Base-by-base conservation (phyloP, 2,888 invertebrate genomes). In the Luffia ferchaultella region DNA sequence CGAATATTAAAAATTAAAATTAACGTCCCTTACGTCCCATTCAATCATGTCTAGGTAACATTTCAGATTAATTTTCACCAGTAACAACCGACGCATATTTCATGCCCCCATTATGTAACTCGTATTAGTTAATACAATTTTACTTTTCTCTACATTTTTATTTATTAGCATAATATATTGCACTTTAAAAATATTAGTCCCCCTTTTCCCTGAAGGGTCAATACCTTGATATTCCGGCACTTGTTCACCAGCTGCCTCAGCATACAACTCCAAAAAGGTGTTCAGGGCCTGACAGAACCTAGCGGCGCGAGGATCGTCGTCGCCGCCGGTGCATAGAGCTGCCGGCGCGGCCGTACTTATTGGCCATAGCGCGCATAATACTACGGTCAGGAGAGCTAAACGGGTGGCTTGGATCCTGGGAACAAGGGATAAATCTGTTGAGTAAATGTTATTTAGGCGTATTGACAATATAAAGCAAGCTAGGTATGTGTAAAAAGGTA, bases 281-380 rank as follows among this genome's bases (percentile, higher is more conserved):
- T 87, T 86, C n/a, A 90, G 83, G 3, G 88, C 88, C 57, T 86
- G 85, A 64, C 90, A 90, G 68, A 90, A 87, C 57, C 88, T 82
- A 46, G 89, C 86, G 60, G 87, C 85, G 19, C 88, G 85, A 1
- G 89, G 88, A 60, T 89, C 86, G 60, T 88, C 88, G 53, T 88
- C 88, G 1, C 84, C 76, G 67, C 88, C 75, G 20, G 86, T 85
- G 73, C 89, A 89, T 55, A 88, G 86, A 68, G 84, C 80, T 52
- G 83, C 79, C 45, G 77, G 74, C 59, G 85, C 80, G 0, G 75
- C 70, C 58, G 63, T 53, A 58, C 66, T 62, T 63, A 69, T 57
- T 59, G 70, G 67, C 58, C 46, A 54, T 55, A 71, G 64, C 51
- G 67, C 58, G 42, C 57, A 62, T 60, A 69, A 71, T 56, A 69